Conservation (phyloP, 2,888 invertebrate genomes). For the Callinectes sapidus region DNA sequence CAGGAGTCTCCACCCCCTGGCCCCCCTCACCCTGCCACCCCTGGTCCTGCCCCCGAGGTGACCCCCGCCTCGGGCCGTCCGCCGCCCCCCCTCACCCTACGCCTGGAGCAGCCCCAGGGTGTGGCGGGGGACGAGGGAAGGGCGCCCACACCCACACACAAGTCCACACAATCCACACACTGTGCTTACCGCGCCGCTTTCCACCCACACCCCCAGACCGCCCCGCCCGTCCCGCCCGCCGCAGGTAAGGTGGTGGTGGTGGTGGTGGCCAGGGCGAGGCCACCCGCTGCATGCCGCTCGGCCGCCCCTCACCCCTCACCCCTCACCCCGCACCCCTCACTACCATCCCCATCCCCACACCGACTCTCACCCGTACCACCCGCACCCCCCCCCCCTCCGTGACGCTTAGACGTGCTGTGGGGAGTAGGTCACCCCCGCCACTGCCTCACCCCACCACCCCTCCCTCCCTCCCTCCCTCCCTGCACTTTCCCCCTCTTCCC, state of each 20-base stretch:
- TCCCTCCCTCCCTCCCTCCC: not conserved
- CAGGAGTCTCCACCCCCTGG: not conserved
- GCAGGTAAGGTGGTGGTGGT: constrained; percentile 46
- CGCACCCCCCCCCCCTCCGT: not conserved
- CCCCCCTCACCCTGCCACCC: not conserved
- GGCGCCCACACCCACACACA: not conserved
- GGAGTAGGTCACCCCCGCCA: not conserved
- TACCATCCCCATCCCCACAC: too few species aligned
- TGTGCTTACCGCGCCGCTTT: constrained; percentile 23
- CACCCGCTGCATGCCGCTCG: constrained; percentile 40
- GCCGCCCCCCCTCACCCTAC: not conserved
- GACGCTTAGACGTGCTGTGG: not conserved
- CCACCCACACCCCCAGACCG: constrained; percentile 30
- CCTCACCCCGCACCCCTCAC: constrained; percentile 18
- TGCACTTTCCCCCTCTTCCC: not conserved
- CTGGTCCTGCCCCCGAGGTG: not conserved
- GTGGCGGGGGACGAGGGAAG: not conserved
- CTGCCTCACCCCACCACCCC: not conserved
- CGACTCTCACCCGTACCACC: too few species aligned
- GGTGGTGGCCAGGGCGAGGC: not conserved
- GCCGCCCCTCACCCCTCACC: not conserved
- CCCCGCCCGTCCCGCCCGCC: not conserved
- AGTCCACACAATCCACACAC: constrained; percentile 17
- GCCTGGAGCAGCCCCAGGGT: not conserved
- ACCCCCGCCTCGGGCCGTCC: not conserved